These are phyloP conservation scores for Syrrhaptes paradoxus DNA, from an alignment of 2,113 vertebrate genomes.

Conservation along the genomic window DNA sequence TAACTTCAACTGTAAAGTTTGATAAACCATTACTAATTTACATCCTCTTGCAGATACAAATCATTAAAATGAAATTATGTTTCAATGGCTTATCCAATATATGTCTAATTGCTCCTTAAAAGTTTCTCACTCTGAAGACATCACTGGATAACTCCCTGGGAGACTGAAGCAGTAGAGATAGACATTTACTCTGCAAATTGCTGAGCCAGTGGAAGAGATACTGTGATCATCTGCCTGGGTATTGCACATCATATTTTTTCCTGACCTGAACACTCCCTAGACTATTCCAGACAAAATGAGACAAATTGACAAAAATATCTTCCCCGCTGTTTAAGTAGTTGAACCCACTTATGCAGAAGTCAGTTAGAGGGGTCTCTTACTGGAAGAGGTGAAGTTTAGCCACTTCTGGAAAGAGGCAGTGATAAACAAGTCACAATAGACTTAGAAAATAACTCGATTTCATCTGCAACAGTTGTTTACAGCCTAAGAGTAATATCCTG, in stretches of 20 bases:
- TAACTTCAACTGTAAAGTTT: slow-evolving; percentile 58
- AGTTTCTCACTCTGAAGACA: slow-evolving; percentile 38
- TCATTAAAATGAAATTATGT: slow-evolving; percentile 66
- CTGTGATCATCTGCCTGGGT: neutral
- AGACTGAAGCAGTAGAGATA: neutral
- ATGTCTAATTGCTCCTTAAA: slow-evolving; percentile 55
- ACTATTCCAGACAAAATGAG: neutral
- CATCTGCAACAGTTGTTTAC: neutral
- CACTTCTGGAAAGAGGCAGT: neutral
- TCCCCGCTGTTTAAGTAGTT: neutral
- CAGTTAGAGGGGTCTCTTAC: neutral
- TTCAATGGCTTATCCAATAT: slow-evolving; percentile 64
- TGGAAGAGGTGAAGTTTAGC: neutral
- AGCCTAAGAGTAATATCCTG: neutral
- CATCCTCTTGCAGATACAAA: slow-evolving; percentile 61
- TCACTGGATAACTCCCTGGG: neutral
- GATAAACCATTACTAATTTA: slow-evolving; percentile 72
- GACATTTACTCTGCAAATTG: neutral
- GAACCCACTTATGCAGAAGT: neutral
- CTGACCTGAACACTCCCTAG: neutral
- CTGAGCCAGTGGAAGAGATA: neutral
- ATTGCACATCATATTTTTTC: neutral
- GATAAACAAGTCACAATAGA: neutral
- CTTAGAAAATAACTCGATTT: neutral
- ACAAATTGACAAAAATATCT: neutral